These are phyloP conservation scores for Nothura maculosa DNA, from an alignment of 2,797 vertebrate species.

Conservation along the genomic window DNA sequence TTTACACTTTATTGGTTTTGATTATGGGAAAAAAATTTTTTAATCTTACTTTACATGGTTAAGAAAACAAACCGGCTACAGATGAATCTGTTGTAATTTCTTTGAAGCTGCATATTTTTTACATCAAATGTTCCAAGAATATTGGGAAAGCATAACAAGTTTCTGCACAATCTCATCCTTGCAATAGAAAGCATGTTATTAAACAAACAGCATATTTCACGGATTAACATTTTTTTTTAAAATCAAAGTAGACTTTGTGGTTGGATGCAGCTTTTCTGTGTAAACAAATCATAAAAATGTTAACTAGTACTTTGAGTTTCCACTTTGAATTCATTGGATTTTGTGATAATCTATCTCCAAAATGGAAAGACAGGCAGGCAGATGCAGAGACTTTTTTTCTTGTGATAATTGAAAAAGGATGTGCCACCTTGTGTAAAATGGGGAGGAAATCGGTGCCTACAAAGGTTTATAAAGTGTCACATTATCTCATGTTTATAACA, in stretches of 20 bases:
- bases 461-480: not conserved
- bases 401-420: not conserved
- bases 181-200: conserved; percentile 53
- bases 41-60: not conserved
- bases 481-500: not conserved
- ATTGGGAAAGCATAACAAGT: conserved; percentile 32
- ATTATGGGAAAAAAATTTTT: not conserved
- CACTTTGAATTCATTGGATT: not conserved
- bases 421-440: not conserved
- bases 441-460: rapidly evolving
- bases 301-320: not conserved
- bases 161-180: conserved; percentile 34
- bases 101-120: conserved; percentile 24
- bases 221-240: not conserved
- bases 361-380: not conserved
- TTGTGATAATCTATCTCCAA: not conserved
- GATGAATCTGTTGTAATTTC: conserved; percentile 1
- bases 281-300: conserved; percentile 26
- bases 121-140: conserved; percentile 48
- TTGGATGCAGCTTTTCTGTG: conserved; percentile 30
- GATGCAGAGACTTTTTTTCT: not conserved
- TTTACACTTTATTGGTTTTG: not conserved
- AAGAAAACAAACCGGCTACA: conserved; percentile 11
- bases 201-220: conserved; percentile 9
- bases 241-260: not conserved